Evolutionary conservation across 2,797 vertebrate genomes (phyloP), one percentile per base, ranked within the genome.

Genomic region (Bufotes viridis): DNA sequence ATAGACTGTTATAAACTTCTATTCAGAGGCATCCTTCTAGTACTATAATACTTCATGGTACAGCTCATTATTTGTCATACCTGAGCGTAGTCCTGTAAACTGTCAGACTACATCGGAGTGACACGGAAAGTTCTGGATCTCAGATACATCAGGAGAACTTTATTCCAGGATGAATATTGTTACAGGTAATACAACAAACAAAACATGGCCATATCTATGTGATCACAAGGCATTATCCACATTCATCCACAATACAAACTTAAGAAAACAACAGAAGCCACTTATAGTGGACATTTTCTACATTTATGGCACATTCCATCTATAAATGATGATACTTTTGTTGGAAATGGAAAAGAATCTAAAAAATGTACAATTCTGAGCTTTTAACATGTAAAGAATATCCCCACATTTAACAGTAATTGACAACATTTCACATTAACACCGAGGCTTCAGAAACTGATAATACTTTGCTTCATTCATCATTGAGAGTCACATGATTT

Each of bases 141-240:
- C 42, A 11, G 70, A 14, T 15, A 60, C 67, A 83, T 29, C 55
- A 84, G 22, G 14, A 74, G 20, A 75, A 49, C 55, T 84, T 84
- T 84, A 84, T 84, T 84, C 14, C 13, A 42, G 72, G 55, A 61
- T 42, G 34, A 49, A 49, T 13, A 60, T n/a, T 9, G 13, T 84
- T 58, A 29, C 29, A 61, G 34, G 7, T 81, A 8, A 60, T 9
- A 61, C 42, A 11, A 61, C 67, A 84, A 5, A 72, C 57, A 61
- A 74, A 18, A 81, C 12, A 61, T 8, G 34, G 12, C 2, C 9
- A 42, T 6, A 2, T 13, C 2, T 34, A 9, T 34, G 0, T 29
- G 1, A 34, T 26, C 11, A 29, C 65, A 34, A 2, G 12, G 22
- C 17, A 22, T 22, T 58, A 55, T 65, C n/a, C 60, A 12, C 15